Percentiles rank a stretch among this genome's conserved stretches.
phyloP scores from a whole-genome alignment of 2,888 invertebrate genomes.

The Microctonus brassicae region DNA sequence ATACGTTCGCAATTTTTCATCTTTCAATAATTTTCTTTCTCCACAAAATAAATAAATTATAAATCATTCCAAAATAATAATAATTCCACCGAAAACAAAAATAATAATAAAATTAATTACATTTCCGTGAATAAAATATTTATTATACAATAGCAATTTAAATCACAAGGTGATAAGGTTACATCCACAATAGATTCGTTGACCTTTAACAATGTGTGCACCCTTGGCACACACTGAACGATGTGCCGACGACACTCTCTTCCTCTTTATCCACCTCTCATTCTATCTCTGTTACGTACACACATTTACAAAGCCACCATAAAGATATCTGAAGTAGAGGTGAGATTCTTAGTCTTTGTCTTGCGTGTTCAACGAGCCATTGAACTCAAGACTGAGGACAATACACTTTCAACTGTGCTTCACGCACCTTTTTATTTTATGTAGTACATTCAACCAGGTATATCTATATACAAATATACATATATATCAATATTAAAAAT shows the following conservation, averaged over 20 bases:
- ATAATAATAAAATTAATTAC: constrained; percentile 13
- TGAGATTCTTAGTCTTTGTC: constrained; percentile 56
- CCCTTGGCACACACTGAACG: constrained; percentile 37
- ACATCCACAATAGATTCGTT: constrained; percentile 61
- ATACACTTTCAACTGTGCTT: constrained; percentile 52
- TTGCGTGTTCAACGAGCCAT: constrained; percentile 44
- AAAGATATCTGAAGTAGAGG: constrained; percentile 56
- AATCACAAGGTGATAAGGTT: constrained; percentile 54
- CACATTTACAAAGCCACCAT: constrained; percentile 51
- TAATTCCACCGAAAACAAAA: background rate
- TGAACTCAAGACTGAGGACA: constrained; percentile 52
- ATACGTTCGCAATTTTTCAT: no score
- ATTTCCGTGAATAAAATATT: constrained; percentile 40
- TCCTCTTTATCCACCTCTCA: background rate
- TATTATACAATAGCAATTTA: constrained; percentile 7
- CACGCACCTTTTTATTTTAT: constrained; percentile 21
- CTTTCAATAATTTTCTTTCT: no score
- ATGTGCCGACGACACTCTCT: constrained; percentile 21
- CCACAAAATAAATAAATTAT: background rate
- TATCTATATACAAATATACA: background rate
- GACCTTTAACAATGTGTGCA: constrained; percentile 61
- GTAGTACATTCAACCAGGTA: background rate
- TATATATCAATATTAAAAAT: no score
- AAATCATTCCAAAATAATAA: no score
- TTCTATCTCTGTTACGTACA: background rate